Percentiles rank a stretch among this genome's conserved stretches.
Evolutionary conservation across 2,888 invertebrate genomes (phyloP).

Genomic region (Strigamia transsilvanica): DNA sequence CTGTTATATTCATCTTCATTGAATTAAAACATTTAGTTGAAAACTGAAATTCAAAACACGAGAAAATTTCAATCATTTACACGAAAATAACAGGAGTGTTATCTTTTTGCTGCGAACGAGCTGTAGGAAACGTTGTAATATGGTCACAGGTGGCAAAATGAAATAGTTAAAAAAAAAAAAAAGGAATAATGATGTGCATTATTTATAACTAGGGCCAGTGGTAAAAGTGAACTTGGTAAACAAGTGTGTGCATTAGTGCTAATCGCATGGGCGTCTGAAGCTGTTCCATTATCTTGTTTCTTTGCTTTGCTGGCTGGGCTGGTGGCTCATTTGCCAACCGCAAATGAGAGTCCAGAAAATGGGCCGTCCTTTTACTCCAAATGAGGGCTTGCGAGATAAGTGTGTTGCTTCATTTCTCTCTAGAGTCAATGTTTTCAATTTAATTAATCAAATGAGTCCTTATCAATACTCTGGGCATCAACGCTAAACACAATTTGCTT

Average conservation of each 20-base stretch:
- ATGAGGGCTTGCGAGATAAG: constrained; percentile 28
- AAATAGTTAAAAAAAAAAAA: background rate
- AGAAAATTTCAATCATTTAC: too few relatives aligned
- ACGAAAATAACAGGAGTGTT: too few relatives aligned
- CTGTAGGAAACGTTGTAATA: background rate
- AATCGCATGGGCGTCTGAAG: constrained; percentile 41
- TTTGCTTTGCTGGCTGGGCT: constrained; percentile 39
- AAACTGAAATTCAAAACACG: too few relatives aligned
- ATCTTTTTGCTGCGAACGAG: background rate
- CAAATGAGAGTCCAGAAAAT: constrained; percentile 48
- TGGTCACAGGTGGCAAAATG: constrained; percentile 11
- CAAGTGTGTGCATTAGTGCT: constrained; percentile 48
- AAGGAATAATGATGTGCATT: background rate
- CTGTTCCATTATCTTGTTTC: constrained; percentile 48
- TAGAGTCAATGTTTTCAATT: constrained; percentile 7
- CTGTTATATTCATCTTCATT: too few relatives aligned
- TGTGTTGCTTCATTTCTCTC: constrained; percentile 37
- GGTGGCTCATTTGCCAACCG: constrained; percentile 43
- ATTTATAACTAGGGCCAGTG: background rate
- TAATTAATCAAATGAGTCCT: constrained; percentile 30
- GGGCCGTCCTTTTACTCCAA: constrained; percentile 15
- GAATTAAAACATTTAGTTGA: too few relatives aligned
- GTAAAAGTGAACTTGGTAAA: constrained; percentile 36
- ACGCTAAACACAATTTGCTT: background rate
- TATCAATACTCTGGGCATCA: constrained; percentile 2